Percentiles rank a stretch among this genome's conserved stretches.
These are phyloP conservation scores for Hofmannophila pseudospretella DNA, from an alignment of 2,888 invertebrate genomes.

Conservation along the genomic window DNA sequence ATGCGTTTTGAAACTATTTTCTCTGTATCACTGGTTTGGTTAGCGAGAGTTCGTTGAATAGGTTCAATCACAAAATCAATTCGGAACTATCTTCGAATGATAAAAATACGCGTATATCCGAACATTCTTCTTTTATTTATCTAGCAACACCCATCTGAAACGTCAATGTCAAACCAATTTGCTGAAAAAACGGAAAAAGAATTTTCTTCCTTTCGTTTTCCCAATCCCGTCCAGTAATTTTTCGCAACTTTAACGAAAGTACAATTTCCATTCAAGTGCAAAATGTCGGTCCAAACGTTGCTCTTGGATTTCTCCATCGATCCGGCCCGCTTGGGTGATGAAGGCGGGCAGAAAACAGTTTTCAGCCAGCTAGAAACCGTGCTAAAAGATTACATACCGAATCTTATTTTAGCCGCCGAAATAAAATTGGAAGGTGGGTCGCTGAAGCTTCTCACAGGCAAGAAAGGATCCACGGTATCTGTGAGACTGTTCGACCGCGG, in stretches of 20 bases:
- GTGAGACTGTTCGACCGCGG: conserved; percentile 86
- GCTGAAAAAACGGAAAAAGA: not conserved
- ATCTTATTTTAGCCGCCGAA: conserved; percentile 82
- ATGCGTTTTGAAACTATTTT: too few relatives aligned
- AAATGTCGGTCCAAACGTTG: conserved; percentile 88
- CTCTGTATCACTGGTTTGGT: too few relatives aligned
- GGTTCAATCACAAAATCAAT: too few relatives aligned
- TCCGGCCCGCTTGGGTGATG: conserved; percentile 81
- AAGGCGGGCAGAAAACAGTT: conserved; percentile 80
- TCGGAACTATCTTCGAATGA: too few relatives aligned
- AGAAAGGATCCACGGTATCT: conserved; percentile 82
- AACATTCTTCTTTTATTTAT: not conserved
- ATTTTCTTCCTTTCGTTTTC: conserved; percentile 16
- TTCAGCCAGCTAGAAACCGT: conserved; percentile 83
- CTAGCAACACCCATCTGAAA: not conserved
- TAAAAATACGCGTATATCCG: conserved; percentile 5
- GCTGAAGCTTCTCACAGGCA: conserved; percentile 83
- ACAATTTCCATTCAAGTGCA: conserved; percentile 16
- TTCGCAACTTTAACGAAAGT: conserved; percentile 23
- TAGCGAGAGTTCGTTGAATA: too few relatives aligned
- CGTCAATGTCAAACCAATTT: conserved; percentile 3
- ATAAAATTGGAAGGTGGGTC: conserved; percentile 84
- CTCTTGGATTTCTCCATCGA: conserved; percentile 89
- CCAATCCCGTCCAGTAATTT: conserved; percentile 43
- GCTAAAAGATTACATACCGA: conserved; percentile 83